Conservation (phyloP, 2,888 invertebrate genomes). For the Isotomurus palustris region DNA sequence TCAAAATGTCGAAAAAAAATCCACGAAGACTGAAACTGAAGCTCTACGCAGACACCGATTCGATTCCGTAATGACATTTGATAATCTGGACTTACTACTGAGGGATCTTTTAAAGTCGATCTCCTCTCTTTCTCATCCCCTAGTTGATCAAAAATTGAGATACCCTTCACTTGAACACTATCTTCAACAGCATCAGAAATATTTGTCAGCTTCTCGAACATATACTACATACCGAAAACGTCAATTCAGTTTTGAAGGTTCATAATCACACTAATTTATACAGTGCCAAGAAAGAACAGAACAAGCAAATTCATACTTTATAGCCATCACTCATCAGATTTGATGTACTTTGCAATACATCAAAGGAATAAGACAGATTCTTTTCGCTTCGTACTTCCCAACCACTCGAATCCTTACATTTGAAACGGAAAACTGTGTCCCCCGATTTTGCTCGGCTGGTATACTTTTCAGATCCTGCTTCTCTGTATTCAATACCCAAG, state of each 20-base stretch:
- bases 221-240: slow-evolving; percentile 50
- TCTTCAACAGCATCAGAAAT: slow-evolving; percentile 52
- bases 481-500: too few relatives aligned
- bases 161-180: slow-evolving; percentile 49
- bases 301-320: too few relatives aligned
- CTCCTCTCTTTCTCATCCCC: slow-evolving; percentile 48
- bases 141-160: slow-evolving; percentile 46
- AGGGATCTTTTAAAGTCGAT: slow-evolving; percentile 48
- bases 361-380: not conserved
- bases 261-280: too few relatives aligned
- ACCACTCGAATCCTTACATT: slow-evolving; percentile 33
- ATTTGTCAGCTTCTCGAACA: slow-evolving; percentile 56
- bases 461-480: slow-evolving; percentile 45
- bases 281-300: too few relatives aligned
- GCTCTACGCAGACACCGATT: too few relatives aligned
- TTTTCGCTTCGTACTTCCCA: slow-evolving; percentile 20
- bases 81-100: slow-evolving; percentile 47
- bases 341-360: slow-evolving; percentile 1
- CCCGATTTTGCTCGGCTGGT: slow-evolving; percentile 56
- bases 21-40: too few relatives aligned
- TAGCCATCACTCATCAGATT: not conserved
- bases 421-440: slow-evolving; percentile 55
- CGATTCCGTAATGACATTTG: not conserved
- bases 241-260: too few relatives aligned
- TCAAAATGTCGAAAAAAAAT: slow-evolving; percentile 26